Evolutionary conservation across 1,140 invertebrate species (phyloP), one percentile per base, ranked within the genome.

Genomic region (Agraylea sexmaculata): DNA sequence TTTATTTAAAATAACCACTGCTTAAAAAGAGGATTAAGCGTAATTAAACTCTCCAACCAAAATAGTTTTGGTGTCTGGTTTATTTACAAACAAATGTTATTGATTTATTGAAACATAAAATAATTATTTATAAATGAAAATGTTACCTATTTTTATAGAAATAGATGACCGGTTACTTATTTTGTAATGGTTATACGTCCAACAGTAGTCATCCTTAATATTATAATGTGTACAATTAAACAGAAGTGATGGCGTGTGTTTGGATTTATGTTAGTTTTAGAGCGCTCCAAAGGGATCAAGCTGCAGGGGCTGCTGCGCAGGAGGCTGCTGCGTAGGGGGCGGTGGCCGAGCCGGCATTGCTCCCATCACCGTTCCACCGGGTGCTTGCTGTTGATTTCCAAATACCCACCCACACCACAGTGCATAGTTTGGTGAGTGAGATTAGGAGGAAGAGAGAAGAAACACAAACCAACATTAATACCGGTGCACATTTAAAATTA

Each of bases 211-310:
- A n/a, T n/a, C n/a, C n/a, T n/a, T n/a, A n/a, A n/a, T n/a, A n/a
- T 38, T 27, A 18, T 23, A 23, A 28, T 38, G 25, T 11, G 23
- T 17, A 28, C 29, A 16, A 38, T 38, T 38, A 18, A 29, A 38
- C 29, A 38, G 23, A 38, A 38, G 29, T 18, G 23, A 27, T 21
- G 15, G 25, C n/a, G 23, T 6, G 23, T 7, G 36, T 16, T 16
- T 27, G n/a, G 19, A 20, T 35, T 8, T 36, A 13, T 4, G 15
- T 7, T 2, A 32, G 16, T 35, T 59, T 66, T 60, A 68, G 45
- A 68, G 61, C 54, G 64, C 64, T 58, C 65, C 65, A 44, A 68
- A 68, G 23, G 65, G 65, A 56, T 68, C 65, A 29, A 68, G 55
- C 42, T 64, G 63, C 36, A 66, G 59, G 43, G 56, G 56, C 44